Conservation (phyloP, 2,113 vertebrate species). For the Rhegmatorhina hoffmannsi region DNA sequence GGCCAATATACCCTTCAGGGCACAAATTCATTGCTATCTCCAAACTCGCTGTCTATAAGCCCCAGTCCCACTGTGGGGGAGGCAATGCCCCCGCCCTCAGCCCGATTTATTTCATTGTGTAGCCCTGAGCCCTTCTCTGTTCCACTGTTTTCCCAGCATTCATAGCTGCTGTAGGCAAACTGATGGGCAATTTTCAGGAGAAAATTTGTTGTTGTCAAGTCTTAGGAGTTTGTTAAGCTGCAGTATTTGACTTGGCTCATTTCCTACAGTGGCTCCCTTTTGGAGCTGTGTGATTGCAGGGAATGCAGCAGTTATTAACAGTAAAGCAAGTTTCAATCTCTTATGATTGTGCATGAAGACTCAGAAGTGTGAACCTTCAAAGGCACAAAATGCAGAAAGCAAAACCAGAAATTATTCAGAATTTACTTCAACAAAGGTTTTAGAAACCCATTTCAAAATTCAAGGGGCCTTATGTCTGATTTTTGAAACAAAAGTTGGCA, state of each 20-base stretch:
- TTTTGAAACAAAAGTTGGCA: conserved; percentile 47
- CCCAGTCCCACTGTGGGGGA: fast-evolving
- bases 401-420: conserved; percentile 40
- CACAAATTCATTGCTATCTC: background rate
- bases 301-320: conserved; percentile 45
- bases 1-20: background rate
- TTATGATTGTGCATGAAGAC: background rate
- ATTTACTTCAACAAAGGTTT: background rate
- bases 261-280: conserved; percentile 21
- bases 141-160: background rate
- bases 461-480: background rate
- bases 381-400: conserved; percentile 9
- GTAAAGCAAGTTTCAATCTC: conserved; percentile 27
- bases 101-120: background rate
- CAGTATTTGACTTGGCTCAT: conserved; percentile 53
- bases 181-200: background rate
- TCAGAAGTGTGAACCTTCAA: conserved; percentile 33
- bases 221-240: conserved; percentile 11
- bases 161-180: background rate
- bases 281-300: conserved; percentile 21
- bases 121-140: background rate
- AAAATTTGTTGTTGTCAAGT: conserved; percentile 20
- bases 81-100: fast-evolving
- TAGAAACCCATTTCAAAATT: conserved; percentile 37
- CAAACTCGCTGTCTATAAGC: background rate